These are phyloP conservation scores for Rhyacophila evoluta DNA, from an alignment of 2,888 invertebrate genomes.

Conservation along the genomic window DNA sequence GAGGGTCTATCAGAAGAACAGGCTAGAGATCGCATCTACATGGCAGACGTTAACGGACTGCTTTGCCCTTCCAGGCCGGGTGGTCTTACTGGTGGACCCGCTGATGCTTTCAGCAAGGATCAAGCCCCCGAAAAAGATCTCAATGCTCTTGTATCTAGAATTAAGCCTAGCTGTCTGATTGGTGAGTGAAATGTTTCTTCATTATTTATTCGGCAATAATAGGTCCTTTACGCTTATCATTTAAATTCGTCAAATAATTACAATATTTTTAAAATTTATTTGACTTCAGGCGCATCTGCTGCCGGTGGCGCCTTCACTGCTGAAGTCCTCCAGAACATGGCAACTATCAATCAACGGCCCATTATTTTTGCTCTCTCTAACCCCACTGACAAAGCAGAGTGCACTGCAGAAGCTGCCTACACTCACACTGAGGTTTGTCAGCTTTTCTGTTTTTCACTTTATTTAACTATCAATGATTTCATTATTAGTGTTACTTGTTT, in stretches of 20 bases:
- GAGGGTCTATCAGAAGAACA: slow-evolving; percentile 74
- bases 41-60: slow-evolving; percentile 95
- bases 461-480: too few species aligned
- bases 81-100: slow-evolving; percentile 78
- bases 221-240: too few species aligned
- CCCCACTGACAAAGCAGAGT: slow-evolving; percentile 98
- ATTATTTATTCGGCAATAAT: too few species aligned
- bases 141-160: slow-evolving; percentile 80
- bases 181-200: slow-evolving; percentile 75
- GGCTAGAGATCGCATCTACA: slow-evolving; percentile 91
- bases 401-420: slow-evolving; percentile 96
- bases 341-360: slow-evolving; percentile 85
- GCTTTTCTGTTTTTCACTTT: too few species aligned
- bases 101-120: slow-evolving; percentile 81
- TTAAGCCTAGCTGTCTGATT: slow-evolving; percentile 90
- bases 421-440: slow-evolving; percentile 81
- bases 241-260: too few species aligned
- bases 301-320: slow-evolving; percentile 92
- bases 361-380: slow-evolving; percentile 98
- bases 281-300: slow-evolving; percentile 88
- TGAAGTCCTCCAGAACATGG: slow-evolving; percentile 89
- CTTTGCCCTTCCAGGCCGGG: slow-evolving; percentile 77
- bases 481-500: too few species aligned
- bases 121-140: slow-evolving; percentile 83
- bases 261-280: too few species aligned